A percentile compares a stretch with the other conserved stretches of the same genome.
These are phyloP conservation scores for Cacatua alba DNA, from an alignment of 2,113 vertebrate genomes.

Conservation along the genomic window DNA sequence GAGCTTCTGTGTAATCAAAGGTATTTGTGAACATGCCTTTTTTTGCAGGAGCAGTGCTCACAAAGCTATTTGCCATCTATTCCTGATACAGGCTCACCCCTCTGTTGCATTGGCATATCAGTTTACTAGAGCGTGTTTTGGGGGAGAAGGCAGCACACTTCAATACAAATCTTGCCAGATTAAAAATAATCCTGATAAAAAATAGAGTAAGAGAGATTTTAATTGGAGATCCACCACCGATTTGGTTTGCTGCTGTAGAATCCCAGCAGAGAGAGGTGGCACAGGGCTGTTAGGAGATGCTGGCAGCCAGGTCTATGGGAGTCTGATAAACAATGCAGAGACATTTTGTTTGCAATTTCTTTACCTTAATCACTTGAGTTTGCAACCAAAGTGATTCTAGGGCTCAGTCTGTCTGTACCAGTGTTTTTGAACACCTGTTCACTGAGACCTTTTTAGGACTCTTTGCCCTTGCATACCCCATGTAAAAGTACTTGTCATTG, in stretches of 20 bases:
- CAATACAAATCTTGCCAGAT: neutral
- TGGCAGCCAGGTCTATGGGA: neutral
- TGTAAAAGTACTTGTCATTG: neutral
- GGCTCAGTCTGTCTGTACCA: neutral
- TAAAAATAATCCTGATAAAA: neutral
- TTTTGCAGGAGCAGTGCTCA: neutral
- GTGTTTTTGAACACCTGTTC: neutral
- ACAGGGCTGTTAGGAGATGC: neutral
- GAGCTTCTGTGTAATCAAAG: neutral
- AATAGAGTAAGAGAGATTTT: neutral
- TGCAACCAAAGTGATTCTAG: neutral
- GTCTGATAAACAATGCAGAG: neutral
- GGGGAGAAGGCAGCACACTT: neutral
- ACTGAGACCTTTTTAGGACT: neutral
- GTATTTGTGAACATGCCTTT: neutral
- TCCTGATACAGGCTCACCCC: neutral
- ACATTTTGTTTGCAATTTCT: neutral
- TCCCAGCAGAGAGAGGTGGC: neutral
- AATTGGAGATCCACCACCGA: neutral
- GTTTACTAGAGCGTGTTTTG: neutral
- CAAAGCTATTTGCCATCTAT: neutral
- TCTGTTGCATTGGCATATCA: fast-evolving
- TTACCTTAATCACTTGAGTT: neutral
- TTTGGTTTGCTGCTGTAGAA: neutral
- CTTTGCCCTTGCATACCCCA: neutral